Base-by-base conservation (phyloP, 2,797 vertebrate species). In the Anguilla megastoma region DNA sequence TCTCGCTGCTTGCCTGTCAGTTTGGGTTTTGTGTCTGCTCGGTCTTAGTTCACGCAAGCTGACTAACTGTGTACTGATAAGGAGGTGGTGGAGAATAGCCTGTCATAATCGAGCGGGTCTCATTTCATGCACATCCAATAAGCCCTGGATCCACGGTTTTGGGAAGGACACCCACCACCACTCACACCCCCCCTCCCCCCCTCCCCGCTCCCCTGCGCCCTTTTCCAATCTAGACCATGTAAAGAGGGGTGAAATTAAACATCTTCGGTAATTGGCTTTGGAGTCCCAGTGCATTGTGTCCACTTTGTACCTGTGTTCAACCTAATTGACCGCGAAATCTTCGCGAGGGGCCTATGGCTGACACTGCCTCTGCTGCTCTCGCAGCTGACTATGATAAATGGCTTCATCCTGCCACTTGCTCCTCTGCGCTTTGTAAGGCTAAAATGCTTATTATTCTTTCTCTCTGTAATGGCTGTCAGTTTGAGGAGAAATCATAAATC, bases 321-420 rank as follows among this genome's bases (percentile, higher is more conserved):
- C 90, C 92, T 95, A 95, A 95, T 92, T 94, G 94, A 94, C 93
- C 91, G 85, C 94, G 94, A 96, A 96, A 94, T 94, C 91, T 94
- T 92, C 56, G 88, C 91, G 90, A 92, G 88, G 87, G 84, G 69
- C 91, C 90, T 0, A 0, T 88, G 91, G 91, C 92, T 94, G 92
- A 93, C 91, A 83, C 88, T 88, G 95, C 91, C 90, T 90, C 85
- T 91, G 85, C 90, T 36, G n/a, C 90, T 92, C 91, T 92, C 91
- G 93, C 86, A 95, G 91, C 91, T 93, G 94, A 93, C 90, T 89
- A 30, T 94, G 94, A 95, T 91, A 88, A 95, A 95, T 92, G 90
- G 50, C 91, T 94, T 93, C 91, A 91, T 94, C 90, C 90, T 71
- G 58, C 88, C 86, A 16, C 87, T 92, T 91, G 89, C 85, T 93